A percentile compares a stretch with the other conserved stretches of the same genome.
These are phyloP conservation scores for Leptopilina clavipes DNA, from an alignment of 1,140 invertebrate genomes.

Conservation along the genomic window DNA sequence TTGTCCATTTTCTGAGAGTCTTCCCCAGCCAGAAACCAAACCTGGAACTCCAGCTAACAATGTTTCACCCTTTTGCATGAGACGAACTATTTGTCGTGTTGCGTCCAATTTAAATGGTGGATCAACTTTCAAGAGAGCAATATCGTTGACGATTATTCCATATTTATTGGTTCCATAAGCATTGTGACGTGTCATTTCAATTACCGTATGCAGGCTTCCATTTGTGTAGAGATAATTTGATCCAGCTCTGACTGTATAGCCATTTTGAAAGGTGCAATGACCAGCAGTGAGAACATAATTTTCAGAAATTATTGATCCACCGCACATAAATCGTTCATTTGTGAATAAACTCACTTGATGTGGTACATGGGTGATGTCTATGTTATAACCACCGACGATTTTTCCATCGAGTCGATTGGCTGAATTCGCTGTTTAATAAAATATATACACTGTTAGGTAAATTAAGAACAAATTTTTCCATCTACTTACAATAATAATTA, in stretches of 20 bases:
- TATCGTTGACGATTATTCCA: constrained; percentile 74
- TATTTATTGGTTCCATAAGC: constrained; percentile 62
- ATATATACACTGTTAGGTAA: neutral
- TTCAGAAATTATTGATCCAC: constrained; percentile 77
- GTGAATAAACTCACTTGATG: constrained; percentile 77
- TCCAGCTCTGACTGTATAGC: constrained; percentile 64
- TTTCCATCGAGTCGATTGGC: constrained; percentile 56
- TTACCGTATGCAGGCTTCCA: constrained; percentile 57
- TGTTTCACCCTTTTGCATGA: constrained; percentile 55
- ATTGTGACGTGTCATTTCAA: constrained; percentile 69
- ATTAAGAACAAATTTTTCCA: too few relatives aligned
- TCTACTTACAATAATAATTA: too few relatives aligned
- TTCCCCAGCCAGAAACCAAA: constrained; percentile 55
- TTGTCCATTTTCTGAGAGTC: constrained; percentile 31
- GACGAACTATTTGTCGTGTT: constrained; percentile 72
- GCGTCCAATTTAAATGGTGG: constrained; percentile 72
- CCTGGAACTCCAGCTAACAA: constrained; percentile 36
- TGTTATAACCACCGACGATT: constrained; percentile 79
- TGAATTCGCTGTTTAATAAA: neutral
- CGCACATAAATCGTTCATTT: constrained; percentile 76
- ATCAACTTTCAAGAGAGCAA: constrained; percentile 74
- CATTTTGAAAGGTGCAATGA: constrained; percentile 78
- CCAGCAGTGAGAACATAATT: constrained; percentile 78
- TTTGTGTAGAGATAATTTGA: constrained; percentile 66
- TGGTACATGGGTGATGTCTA: constrained; percentile 76